These are phyloP conservation scores for Aphelenchoides bicaudatus DNA, from an alignment of 2,888 invertebrate species.

Conservation along the genomic window DNA sequence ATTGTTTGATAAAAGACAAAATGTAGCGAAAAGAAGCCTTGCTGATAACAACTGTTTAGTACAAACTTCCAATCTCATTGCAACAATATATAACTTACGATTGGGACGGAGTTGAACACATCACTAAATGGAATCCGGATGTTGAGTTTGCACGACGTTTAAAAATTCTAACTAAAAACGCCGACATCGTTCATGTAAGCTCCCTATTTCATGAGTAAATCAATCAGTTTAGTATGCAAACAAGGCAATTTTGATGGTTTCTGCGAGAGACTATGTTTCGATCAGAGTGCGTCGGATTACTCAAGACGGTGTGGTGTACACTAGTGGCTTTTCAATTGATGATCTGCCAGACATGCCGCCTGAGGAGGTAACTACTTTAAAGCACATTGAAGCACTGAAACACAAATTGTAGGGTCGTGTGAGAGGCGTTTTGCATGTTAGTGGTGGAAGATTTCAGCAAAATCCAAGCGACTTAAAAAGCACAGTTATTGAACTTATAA, in stretches of 20 bases:
- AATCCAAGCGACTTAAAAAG: conserved; percentile 17
- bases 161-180: conserved; percentile 42
- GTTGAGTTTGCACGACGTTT: conserved; percentile 45
- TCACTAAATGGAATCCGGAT: conserved; percentile 51
- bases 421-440: conserved; percentile 24
- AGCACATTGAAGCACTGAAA: no score
- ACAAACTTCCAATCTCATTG: conserved; percentile 16
- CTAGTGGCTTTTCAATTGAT: conserved; percentile 39
- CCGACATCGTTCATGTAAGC: conserved; percentile 47
- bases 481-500: conserved; percentile 23
- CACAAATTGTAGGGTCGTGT: no score
- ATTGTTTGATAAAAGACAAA: not conserved
- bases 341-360: conserved; percentile 32
- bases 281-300: conserved; percentile 36
- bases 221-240: conserved; percentile 44
- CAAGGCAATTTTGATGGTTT: conserved; percentile 44
- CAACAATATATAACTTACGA: conserved; percentile 25
- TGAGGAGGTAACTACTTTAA: no score
- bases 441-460: conserved; percentile 21
- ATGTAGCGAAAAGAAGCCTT: not conserved
- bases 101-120: conserved; percentile 32
- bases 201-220: not conserved
- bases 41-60: conserved; percentile 19
- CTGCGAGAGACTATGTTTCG: conserved; percentile 46
- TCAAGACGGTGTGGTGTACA: conserved; percentile 24